These are phyloP conservation scores for Olivierus martensii DNA, from an alignment of 1,140 invertebrate species.

Conservation along the genomic window DNA sequence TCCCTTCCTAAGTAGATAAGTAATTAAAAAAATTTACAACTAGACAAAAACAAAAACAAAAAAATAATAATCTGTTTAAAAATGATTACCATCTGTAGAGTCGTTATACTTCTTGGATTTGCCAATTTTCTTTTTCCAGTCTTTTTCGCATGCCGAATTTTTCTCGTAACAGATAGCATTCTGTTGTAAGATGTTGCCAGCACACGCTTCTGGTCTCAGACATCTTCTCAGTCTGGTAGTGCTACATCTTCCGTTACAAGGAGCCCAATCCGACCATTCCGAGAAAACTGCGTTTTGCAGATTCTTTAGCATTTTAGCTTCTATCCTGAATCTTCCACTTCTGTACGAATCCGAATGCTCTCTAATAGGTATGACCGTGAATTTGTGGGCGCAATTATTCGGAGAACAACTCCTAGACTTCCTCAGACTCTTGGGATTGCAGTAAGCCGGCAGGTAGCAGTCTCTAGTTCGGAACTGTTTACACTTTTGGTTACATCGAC, in stretches of 20 bases:
- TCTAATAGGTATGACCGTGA: too few species aligned
- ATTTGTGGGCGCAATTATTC: conserved; percentile 8
- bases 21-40: not conserved
- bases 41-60: too few species aligned
- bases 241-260: conserved; percentile 42
- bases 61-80: too few species aligned
- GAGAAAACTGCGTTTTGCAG: conserved; percentile 29
- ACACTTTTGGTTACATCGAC: conserved; percentile 39
- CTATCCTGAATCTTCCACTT: too few species aligned
- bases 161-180: conserved; percentile 70
- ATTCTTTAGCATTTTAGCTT: too few species aligned
- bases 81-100: conserved; percentile 3
- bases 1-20: not conserved
- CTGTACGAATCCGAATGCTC: too few species aligned
- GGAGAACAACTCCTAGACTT: conserved; percentile 22
- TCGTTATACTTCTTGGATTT: not conserved
- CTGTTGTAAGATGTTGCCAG: conserved; percentile 52
- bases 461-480: conserved; percentile 38
- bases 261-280: conserved; percentile 45
- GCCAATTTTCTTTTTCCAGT: conserved; percentile 30
- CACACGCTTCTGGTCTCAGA: conserved; percentile 52
- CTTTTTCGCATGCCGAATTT: conserved; percentile 58
- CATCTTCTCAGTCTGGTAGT: conserved; percentile 53
- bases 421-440: conserved; percentile 34
- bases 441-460: conserved; percentile 36